A percentile compares a stretch with the other conserved stretches of the same genome.
Conservation (phyloP, 2,888 invertebrate species). For the Pollenia amentaria region DNA sequence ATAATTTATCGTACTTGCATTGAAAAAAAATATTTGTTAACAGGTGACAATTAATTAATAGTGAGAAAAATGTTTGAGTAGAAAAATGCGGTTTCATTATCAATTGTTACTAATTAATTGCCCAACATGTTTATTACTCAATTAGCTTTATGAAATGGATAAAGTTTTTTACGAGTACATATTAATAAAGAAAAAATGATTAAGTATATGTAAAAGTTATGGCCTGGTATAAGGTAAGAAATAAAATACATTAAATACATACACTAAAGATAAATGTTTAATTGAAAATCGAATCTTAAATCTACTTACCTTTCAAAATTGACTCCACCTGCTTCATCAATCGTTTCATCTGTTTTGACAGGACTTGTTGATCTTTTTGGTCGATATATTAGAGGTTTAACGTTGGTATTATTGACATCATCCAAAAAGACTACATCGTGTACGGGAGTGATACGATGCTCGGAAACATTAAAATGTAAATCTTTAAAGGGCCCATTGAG, state of each 20-base stretch:
- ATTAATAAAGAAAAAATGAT: too few relatives aligned
- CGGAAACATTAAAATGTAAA: conserved; percentile 79
- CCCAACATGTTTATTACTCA: too few relatives aligned
- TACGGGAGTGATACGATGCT: conserved; percentile 81
- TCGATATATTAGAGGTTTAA: conserved; percentile 81
- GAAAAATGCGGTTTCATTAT: neutral
- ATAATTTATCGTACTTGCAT: neutral
- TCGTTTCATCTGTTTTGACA: conserved; percentile 12
- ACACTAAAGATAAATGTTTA: neutral
- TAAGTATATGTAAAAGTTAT: too few relatives aligned
- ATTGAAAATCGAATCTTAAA: neutral
- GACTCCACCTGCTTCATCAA: conserved; percentile 4
- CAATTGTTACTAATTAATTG: too few relatives aligned
- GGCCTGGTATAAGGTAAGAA: too few relatives aligned
- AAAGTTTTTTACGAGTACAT: too few relatives aligned
- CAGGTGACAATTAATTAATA: conserved; percentile 10
- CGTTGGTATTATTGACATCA: conserved; percentile 77
- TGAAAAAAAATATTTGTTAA: neutral
- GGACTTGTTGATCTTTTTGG: conserved; percentile 77
- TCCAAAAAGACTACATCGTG: conserved; percentile 82
- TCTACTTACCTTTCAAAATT: conserved; percentile 45
- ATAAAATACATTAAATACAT: neutral
- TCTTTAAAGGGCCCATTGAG: conserved; percentile 82
- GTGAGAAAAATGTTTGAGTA: neutral
- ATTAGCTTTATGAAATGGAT: too few relatives aligned